A percentile compares a stretch with the other conserved stretches of the same genome.
These are phyloP conservation scores for Steatocranus sp. DNA, from an alignment of 2,797 vertebrate genomes.

Conservation along the genomic window DNA sequence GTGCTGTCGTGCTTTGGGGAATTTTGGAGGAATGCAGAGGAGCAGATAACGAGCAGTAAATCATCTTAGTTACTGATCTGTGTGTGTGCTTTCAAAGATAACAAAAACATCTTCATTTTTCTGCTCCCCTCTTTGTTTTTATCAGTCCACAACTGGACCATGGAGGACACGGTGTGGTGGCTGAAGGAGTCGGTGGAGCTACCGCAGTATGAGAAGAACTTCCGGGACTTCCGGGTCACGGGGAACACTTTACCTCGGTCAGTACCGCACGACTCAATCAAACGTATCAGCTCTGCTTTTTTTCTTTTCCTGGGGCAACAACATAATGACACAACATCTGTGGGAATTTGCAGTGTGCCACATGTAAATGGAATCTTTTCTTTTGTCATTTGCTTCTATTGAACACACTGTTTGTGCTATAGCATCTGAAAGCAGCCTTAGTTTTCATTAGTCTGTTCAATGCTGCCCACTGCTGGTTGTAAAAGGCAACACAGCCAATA, in stretches of 20 bases:
- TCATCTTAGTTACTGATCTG: neutral
- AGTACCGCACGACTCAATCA: neutral
- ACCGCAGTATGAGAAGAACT: constrained; percentile 94
- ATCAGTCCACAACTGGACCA: constrained; percentile 97
- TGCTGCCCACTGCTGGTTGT: constrained; percentile 64
- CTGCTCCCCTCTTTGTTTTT: neutral
- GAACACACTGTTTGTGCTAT: neutral
- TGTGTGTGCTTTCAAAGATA: neutral
- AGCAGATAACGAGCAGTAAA: neutral
- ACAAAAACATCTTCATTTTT: neutral
- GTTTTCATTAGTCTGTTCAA: constrained; percentile 24
- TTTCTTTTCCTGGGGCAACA: neutral
- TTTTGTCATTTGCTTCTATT: neutral
- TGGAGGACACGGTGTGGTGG: constrained; percentile 90
- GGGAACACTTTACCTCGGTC: constrained; percentile 96
- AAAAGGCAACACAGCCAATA: neutral
- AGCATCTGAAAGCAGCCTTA: neutral
- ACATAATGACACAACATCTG: neutral
- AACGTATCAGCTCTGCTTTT: neutral
- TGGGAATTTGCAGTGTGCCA: neutral
- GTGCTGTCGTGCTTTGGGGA: neutral
- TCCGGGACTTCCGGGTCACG: constrained; percentile 89
- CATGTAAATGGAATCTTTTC: neutral
- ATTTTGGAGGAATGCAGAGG: neutral
- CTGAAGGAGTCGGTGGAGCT: constrained; percentile 95